Evolutionary conservation across 2,113 vertebrate genomes (phyloP).

Genomic region (Xenopus borealis): DNA sequence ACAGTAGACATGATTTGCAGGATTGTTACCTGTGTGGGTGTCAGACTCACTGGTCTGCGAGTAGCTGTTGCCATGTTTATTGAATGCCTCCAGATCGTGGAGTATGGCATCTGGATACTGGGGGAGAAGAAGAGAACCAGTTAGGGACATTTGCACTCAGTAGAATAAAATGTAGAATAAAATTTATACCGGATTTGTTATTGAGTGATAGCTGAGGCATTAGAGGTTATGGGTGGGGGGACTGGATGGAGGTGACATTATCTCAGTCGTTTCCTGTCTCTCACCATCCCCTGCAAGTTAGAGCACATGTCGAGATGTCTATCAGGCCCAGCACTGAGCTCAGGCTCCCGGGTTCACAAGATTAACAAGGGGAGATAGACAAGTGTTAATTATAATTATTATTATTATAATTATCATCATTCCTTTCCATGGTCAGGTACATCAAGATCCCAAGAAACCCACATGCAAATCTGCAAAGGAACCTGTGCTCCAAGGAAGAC

Average conservation of each 20-base stretch:
- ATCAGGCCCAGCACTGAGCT: neutral
- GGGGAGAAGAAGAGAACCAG: neutral
- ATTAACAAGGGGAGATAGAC: conserved; percentile 49
- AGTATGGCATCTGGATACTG: conserved; percentile 56
- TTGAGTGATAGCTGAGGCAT: neutral
- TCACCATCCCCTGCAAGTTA: neutral
- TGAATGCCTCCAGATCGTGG: conserved; percentile 53
- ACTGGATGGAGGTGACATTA: neutral
- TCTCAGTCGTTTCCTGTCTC: conserved; percentile 3
- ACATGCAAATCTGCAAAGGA: no score
- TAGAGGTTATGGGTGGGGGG: neutral
- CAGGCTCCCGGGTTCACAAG: conserved; percentile 47
- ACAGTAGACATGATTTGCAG: no score
- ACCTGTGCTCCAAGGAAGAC: neutral
- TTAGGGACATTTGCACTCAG: no score
- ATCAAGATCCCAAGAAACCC: no score
- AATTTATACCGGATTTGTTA: neutral
- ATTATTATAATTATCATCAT: no score
- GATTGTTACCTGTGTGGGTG: conserved; percentile 15
- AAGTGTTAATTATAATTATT: no score
- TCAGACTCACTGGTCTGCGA: neutral
- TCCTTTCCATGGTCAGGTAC: no score
- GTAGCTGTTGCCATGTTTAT: conserved; percentile 26
- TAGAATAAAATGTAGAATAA: neutral
- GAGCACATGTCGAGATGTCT: neutral